These are phyloP conservation scores for Heteromormyrus szaboi DNA, from an alignment of 2,797 vertebrate genomes.

Conservation along the genomic window DNA sequence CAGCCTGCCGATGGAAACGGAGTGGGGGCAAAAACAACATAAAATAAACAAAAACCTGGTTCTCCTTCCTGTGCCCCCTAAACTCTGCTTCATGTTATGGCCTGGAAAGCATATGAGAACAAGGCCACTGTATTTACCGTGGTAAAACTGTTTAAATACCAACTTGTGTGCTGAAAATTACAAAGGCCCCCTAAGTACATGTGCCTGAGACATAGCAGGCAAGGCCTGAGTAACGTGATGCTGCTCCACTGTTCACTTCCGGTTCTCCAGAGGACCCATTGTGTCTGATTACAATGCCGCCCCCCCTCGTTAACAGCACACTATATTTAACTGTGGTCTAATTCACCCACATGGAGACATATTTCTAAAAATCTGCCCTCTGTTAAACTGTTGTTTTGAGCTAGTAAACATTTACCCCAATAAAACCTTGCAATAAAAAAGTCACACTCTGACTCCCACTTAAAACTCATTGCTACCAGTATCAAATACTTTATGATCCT, in stretches of 20 bases:
- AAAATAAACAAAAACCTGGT: neutral
- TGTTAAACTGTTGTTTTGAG: constrained; percentile 43
- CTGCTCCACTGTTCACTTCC: neutral
- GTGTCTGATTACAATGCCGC: neutral
- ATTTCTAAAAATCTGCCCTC: constrained; percentile 46
- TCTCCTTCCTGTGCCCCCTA: neutral
- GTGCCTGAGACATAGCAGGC: neutral
- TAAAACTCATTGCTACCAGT: constrained; percentile 12
- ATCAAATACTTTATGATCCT: constrained; percentile 13
- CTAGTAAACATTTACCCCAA: constrained; percentile 30
- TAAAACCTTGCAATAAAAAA: constrained; percentile 33
- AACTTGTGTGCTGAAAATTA: neutral
- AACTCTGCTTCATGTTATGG: neutral
- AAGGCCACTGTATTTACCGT: neutral
- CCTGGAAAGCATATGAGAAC: neutral
- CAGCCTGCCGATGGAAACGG: constrained; percentile 58
- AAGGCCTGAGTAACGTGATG: neutral
- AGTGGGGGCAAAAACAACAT: neutral
- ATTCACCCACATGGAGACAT: constrained; percentile 34
- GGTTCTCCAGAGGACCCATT: neutral
- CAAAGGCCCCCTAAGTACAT: neutral
- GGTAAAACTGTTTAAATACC: neutral
- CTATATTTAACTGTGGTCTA: constrained; percentile 41
- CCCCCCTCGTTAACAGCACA: constrained; percentile 37
- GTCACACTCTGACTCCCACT: constrained; percentile 33